Evolutionary conservation across 1,140 invertebrate species (phyloP), one percentile per base, ranked within the genome.

Genomic region (Drosophila cardini): DNA sequence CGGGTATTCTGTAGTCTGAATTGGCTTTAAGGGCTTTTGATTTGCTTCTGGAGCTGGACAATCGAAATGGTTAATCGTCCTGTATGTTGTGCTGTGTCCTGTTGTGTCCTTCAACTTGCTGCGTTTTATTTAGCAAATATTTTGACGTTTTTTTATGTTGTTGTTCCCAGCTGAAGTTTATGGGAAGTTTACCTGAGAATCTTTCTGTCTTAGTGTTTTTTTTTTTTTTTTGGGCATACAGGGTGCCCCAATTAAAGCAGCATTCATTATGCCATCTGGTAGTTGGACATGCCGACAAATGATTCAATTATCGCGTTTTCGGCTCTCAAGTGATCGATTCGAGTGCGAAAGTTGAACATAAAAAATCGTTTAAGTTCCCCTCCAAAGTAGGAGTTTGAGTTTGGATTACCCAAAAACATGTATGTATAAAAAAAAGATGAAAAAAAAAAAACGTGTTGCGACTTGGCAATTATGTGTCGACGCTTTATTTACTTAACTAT

Each of bases 61-160:
- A 40, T 13, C 11, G 38, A 40, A 4, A 40, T 40, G 38, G 3
- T 13, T 0, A 0, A 13, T 40, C 11, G 11, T 15, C 42, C 6
- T 57, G 15, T 67, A 26, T 65, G 4, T 40, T 4, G 11, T 15
- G 13, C 6, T 57, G 15, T 67, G 32, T 65, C 63, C 62, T 60
- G 52, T 30, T 56, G 46, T 80, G 81, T 86, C 79, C 76, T 87
- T 79, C 79, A 72, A 80, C 74, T 75, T 55, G 52, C 42, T 48
- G 73, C 80, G 70, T 83, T 70, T 86, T 89, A 80, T 89, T 89
- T 89, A 84, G 80, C 85, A 89, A 89, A 89, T 89, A 89, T 89
- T 89, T 89, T 89, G 84, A 89, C 84, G 84, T 89, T 21, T 64
- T 64, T 86, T 9, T 62, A 11, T 34, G 48, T 21, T 13, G 13